Base-by-base conservation (phyloP, 2,888 invertebrate genomes). In the Eupithecia abbreviata region DNA sequence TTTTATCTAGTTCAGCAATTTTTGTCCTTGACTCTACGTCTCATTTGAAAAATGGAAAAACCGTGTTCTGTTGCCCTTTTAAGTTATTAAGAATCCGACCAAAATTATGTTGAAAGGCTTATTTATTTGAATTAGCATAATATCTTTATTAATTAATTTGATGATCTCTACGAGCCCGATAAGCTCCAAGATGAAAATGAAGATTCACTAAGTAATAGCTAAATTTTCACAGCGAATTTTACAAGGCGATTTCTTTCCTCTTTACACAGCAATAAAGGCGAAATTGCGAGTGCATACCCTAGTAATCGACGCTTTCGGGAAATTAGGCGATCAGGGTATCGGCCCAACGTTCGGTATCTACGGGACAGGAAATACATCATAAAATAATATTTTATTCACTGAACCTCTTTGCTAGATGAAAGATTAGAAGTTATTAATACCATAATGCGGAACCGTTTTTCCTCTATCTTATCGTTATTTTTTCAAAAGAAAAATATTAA, bases 311-410 rank as follows among this genome's bases (percentile, higher is more conserved):
- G 74, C 77, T 76, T 66, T n/a, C 49, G 79, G 82, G 69, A 79
- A 82, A 82, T 82, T 80, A 80, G 77, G 74, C 77, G 75, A 79
- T 80, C 72, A 67, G 74, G 77, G 75, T 80, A 77, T 77, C 66
- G 76, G 18, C 58, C 71, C 75, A 75, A 71, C 73, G 77, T 74
- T 75, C 43, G 78, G 70, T 75, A 76, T 78, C 51, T 74, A 75
- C 18, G 18, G 62, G 30, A 62, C 75, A 67, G 77, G 65, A 74
- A 77, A 77, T 78, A 79, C 75, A 76, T 81, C 76, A 78, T 82
- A 82, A 82, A 82, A 82, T 79, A 75, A 79, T 79, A 82, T 81
- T 80, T 81, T 76, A 82, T 71, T 71, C 71, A 58, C 43, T 41
- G 30, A 71, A 43, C 69, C 69, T 47, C 69, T 69, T 69, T 69